These are phyloP conservation scores for Caenorhabditis virilis DNA, from an alignment of 2,888 invertebrate species.

Conservation along the genomic window DNA sequence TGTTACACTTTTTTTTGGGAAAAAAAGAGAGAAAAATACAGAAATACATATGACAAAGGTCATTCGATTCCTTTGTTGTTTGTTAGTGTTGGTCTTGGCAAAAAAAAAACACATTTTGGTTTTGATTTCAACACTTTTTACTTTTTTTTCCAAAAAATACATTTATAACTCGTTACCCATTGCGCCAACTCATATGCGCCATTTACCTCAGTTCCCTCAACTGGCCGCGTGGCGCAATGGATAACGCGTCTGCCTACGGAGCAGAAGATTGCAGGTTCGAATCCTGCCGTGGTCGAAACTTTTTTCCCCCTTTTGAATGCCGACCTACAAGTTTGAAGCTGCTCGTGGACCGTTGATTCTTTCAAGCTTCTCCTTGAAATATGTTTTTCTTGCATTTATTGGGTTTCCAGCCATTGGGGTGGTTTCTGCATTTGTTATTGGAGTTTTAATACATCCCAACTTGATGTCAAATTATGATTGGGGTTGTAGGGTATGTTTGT, in stretches of 20 bases:
- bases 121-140: too few relatives aligned
- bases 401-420: constrained; percentile 14
- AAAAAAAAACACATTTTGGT: too few relatives aligned
- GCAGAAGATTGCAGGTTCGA: constrained; percentile 70
- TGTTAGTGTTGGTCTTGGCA: too few relatives aligned
- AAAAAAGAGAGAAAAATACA: too few relatives aligned
- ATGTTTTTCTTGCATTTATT: constrained; percentile 19
- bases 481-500: constrained; percentile 48
- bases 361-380: background rate
- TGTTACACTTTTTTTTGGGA: too few relatives aligned
- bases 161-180: too few relatives aligned
- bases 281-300: constrained; percentile 62
- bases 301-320: constrained; percentile 6
- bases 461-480: constrained; percentile 48
- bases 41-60: too few relatives aligned
- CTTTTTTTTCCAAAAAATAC: too few relatives aligned
- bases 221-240: constrained; percentile 48
- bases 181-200: too few relatives aligned
- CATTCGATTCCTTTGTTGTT: too few relatives aligned
- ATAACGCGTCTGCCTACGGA: constrained; percentile 69
- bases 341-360: background rate
- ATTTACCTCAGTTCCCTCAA: too few relatives aligned
- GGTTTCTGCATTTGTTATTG: constrained; percentile 39
- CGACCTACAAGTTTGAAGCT: background rate
- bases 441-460: constrained; percentile 35